Base-by-base conservation (phyloP, 2,797 vertebrate species). In the Ptychobarbus kaznakovi region DNA sequence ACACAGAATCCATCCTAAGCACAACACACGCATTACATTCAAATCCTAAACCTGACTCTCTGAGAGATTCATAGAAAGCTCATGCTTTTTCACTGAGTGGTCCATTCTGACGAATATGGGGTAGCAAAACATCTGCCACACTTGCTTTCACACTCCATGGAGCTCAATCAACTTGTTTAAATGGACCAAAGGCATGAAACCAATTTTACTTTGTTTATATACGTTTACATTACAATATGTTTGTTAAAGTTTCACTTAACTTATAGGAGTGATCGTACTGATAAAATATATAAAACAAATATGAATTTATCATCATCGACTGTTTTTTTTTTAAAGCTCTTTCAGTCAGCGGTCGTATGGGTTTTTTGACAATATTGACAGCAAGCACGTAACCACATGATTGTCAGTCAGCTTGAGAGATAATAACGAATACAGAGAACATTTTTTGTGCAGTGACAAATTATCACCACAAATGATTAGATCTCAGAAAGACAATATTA, bases 361-460 rank as follows among this genome's bases (percentile, higher is more conserved):
- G 79, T 28, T 46, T 85, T 87, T 91, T 87, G 78, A 87, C 80
- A 73, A 69, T 49, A 80, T 79, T 46, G 22, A 2, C 84, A 68
- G 74, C 56, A 88, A 81, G 85, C 82, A 91, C 69, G 40, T 15
- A 85, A 76, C 74, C 58, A 66, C 90, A 85, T 91, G 94, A 95
- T 95, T 95, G 94, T 95, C 94, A 90, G 86, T 42, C 90, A 90
- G 90, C 92, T 80, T 74, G 18, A 83, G 32, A 77, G 32, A 80
- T 79, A 82, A 73, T 72, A 58, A 40, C 73, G 53, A 65, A 44
- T 73, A 74, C 18, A 25, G 74, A 85, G 25, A 58, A 84, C 46
- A 63, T 74, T 75, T 75, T 80, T 75, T 69, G 4, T 81, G 53
- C 46, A 61, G 35, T 86, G 69, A 80, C 76, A 46, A 32, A 49